Percentiles rank a stretch among this genome's conserved stretches.
These are phyloP conservation scores for Agrotis ipsilon DNA, from an alignment of 2,888 invertebrate species.

Conservation along the genomic window DNA sequence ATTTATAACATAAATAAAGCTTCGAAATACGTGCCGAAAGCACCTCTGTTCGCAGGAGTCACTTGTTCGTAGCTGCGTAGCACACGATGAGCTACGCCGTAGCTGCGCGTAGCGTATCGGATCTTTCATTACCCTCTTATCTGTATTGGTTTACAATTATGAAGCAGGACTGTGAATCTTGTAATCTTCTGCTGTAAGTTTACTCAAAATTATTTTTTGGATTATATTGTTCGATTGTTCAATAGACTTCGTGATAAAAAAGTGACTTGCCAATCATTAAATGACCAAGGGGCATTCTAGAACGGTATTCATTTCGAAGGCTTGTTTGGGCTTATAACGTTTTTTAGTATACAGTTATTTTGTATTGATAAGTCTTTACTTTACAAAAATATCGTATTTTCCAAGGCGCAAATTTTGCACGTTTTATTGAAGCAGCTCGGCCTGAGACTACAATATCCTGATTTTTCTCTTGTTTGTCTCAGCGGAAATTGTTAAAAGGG, in stretches of 20 bases:
- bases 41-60: not conserved
- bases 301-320: no score
- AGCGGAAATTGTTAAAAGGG: conserved; percentile 76
- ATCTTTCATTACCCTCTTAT: no score
- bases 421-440: conserved; percentile 32
- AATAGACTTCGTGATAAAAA: no score
- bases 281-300: not conserved
- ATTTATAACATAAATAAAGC: conserved; percentile 46
- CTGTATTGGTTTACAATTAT: no score
- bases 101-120: not conserved
- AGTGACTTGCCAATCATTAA: no score
- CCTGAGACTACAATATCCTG: conserved; percentile 49
- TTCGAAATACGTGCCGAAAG: conserved; percentile 38
- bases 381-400: conserved; percentile 9
- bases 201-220: no score
- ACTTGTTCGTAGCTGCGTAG: conserved; percentile 3
- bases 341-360: no score
- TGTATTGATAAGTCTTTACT: not conserved
- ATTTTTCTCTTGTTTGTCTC: conserved; percentile 54
- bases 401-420: conserved; percentile 7
- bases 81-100: conserved; percentile 14
- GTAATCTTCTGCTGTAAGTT: no score
- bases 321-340: no score
- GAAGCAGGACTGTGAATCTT: no score
- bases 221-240: no score